Conservation (phyloP, 1,140 invertebrate genomes). For the Pachypsylla venusta region DNA sequence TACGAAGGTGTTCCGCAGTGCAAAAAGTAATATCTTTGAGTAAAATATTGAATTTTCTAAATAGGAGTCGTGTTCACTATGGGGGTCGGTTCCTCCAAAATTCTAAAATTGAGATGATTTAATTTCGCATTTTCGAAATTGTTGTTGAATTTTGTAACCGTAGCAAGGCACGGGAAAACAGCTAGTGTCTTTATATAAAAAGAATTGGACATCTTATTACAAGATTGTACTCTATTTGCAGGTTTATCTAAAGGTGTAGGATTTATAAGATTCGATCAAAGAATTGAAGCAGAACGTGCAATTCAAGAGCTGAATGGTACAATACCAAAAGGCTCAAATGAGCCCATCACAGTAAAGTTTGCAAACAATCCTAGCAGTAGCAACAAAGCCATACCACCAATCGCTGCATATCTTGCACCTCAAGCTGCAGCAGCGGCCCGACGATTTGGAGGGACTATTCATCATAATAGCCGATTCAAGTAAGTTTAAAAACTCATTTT, state of each 20-base stretch:
- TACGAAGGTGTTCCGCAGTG: too few species aligned
- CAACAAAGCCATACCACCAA: slow-evolving; percentile 69
- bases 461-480: slow-evolving; percentile 85
- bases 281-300: slow-evolving; percentile 90
- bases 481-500: slow-evolving; percentile 44
- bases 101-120: too few species aligned
- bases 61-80: too few species aligned
- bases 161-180: too few species aligned
- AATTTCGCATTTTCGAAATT: too few species aligned
- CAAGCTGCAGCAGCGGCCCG: slow-evolving; percentile 63
- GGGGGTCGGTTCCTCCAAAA: too few species aligned
- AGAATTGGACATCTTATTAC: too few species aligned
- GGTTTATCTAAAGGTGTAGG: slow-evolving; percentile 97
- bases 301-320: slow-evolving; percentile 96
- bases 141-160: too few species aligned
- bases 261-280: slow-evolving; percentile 97
- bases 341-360: slow-evolving; percentile 98
- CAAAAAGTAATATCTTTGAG: too few species aligned
- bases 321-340: slow-evolving; percentile 85
- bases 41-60: too few species aligned
- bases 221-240: too few species aligned
- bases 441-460: slow-evolving; percentile 80
- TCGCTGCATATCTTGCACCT: slow-evolving; percentile 82
- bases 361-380: slow-evolving; percentile 97
- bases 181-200: too few species aligned